A percentile compares a stretch with the other conserved stretches of the same genome.
These are phyloP conservation scores for Tragelaphus imberbis DNA, from an alignment of 2,113 vertebrate species.

Conservation along the genomic window DNA sequence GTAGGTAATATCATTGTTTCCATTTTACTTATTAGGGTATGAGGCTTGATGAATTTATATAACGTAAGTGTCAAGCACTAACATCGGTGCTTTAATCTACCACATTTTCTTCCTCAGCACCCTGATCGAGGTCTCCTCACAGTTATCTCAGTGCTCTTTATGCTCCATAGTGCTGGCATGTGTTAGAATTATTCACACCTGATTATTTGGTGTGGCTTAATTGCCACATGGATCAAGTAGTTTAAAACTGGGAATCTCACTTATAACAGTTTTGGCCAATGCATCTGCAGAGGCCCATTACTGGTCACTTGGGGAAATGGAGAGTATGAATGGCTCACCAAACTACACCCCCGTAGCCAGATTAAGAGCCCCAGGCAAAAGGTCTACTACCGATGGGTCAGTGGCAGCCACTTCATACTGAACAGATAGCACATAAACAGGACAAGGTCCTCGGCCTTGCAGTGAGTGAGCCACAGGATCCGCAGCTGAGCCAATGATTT, in stretches of 20 bases:
- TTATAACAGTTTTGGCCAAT: not conserved
- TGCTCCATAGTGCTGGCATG: not conserved
- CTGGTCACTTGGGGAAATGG: not conserved
- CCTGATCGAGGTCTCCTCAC: not conserved
- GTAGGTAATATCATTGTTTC: not conserved
- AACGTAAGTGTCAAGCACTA: not conserved
- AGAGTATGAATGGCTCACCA: not conserved
- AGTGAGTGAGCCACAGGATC: not conserved
- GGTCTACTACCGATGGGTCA: not conserved
- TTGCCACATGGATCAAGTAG: not conserved
- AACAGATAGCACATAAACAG: not conserved
- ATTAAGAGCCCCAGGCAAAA: constrained; percentile 12
- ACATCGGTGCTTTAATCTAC: not conserved
- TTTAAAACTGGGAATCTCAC: not conserved
- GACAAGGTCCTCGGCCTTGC: not conserved
- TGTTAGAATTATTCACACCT: not conserved
- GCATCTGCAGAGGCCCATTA: not conserved
- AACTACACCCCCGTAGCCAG: not conserved
- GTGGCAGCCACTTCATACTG: not conserved
- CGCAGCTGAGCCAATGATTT: constrained; percentile 23
- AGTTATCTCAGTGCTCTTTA: not conserved
- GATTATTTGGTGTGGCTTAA: not conserved
- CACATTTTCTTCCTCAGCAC: not conserved
- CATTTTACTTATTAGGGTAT: not conserved
- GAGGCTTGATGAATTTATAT: not conserved